Base-by-base conservation (phyloP, 1,140 invertebrate genomes). In the Scaptomyza graminum region DNA sequence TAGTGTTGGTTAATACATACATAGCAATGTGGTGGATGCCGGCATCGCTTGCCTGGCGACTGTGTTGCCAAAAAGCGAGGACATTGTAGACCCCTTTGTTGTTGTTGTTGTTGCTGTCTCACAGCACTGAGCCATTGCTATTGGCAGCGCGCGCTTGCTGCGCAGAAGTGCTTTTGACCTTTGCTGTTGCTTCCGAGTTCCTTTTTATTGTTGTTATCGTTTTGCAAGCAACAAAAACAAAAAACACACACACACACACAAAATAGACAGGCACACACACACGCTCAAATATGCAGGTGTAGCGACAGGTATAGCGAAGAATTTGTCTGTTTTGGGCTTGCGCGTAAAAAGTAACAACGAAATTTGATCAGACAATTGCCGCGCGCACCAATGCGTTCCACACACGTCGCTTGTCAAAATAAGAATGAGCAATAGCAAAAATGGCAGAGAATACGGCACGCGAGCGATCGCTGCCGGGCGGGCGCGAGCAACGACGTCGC, bases 321-420 rank as follows among this genome's bases (percentile, higher is more conserved):
- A 34, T 43, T 12, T 22, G 49, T 52, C 0, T 25, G 11, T 37
- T 11, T 60, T 8, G 6, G n/a, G 59, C 28, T 18, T 37, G 56
- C 55, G 55, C 47, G 54, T 22, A 22, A 22, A 79, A 69, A 72
- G 52, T 55, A 71, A 80, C 50, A 57, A 64, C 71, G 76, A 75
- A 74, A 70, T 70, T 61, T 73, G 57, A 73, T 57, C 64, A 56
- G 25, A 25, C 28, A 31, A 44, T 37, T 55, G 39, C 34, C 60
- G 74, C 51, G 52, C 73, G 69, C 47, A n/a, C n/a, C n/a, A 77
- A 70, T 64, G 61, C 68, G 77, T 87, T 82, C 74, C 75, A 82
- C 74, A 87, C 82, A 77, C 72, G 72, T 75, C 71, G 82, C 78
- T 82, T 76, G 66, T 75, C 81, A 78, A 87, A 85, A 69, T 87